phyloP scores from a whole-genome alignment of 2,113 vertebrate species.

The Danio rerio region GRCz12tu NC_133178.1:26957001-26957500 shows the following conservation, averaged over 20 bases:
- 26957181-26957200: neutral
- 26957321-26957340: constrained; percentile 1
- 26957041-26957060: constrained; percentile 22
- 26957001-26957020: neutral
- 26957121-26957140: constrained; percentile 38
- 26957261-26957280: neutral
- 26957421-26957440: constrained; percentile 51
- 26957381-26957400: constrained; percentile 26
- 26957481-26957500: constrained; percentile 22
- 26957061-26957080: neutral
- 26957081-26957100: constrained; percentile 32
- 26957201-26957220: constrained; percentile 31
- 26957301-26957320: constrained; percentile 29
- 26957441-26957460: neutral
- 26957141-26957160: constrained; percentile 20
- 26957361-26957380: constrained; percentile 34
- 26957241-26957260: constrained; percentile 33
- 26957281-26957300: constrained; percentile 30
- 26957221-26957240: constrained; percentile 34
- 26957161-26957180: constrained; percentile 14
- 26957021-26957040: constrained; percentile 8
- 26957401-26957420: constrained; percentile 45
- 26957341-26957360: constrained; percentile 3
- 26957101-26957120: constrained; percentile 6
- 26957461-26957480: neutral